Base-by-base conservation (phyloP, 2,888 invertebrate species). In the Lathronympha strigana region DNA sequence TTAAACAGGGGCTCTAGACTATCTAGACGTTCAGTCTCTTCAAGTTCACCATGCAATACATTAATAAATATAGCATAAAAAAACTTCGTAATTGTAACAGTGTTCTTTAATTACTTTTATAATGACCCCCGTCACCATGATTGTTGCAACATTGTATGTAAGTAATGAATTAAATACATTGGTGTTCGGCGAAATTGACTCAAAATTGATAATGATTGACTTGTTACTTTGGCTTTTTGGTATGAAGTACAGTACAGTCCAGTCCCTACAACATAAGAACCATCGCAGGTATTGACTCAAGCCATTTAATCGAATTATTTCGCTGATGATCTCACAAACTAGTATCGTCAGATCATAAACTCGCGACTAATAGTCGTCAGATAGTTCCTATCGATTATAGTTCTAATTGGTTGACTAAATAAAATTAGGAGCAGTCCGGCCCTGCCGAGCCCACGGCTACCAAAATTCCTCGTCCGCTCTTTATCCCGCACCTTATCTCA, bases 401-500 rank as follows among this genome's bases (percentile, higher is more conserved):
- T 67, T 69, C 67, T 67, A 21, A 61, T 60, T 64, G 61, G 47
- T 66, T 68, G 66, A 63, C 66, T 67, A 33, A 66, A 69, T 68
- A 68, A 67, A 51, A 67, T 72, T 68, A 71, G 58, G 53, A 63
- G 33, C 71, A 69, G 72, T 83, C 76, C 81, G 76, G 72, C 78
- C 79, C 82, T 80, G 81, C 71, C 68, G 73, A 73, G 86, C 88
- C 84, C 77, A 80, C 81, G 87, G 87, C 88, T 86, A 87, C 87
- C 84, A 83, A 87, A 88, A 88, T 87, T 87, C 85, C 82, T 76
- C 75, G 77, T 76, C 71, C 75, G 67, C 76, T 77, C 77, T 70
- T 71, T 72, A 68, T 70, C 61, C 67, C 60, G 67, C 66, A 69
- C 69, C 71, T 73, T 72, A 73, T 76, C 76, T 71, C 75, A 76